Percentiles rank a stretch among this genome's conserved stretches.
Evolutionary conservation across 2,113 vertebrate species (phyloP).

Genomic region (Xyrauchen texanus): DNA sequence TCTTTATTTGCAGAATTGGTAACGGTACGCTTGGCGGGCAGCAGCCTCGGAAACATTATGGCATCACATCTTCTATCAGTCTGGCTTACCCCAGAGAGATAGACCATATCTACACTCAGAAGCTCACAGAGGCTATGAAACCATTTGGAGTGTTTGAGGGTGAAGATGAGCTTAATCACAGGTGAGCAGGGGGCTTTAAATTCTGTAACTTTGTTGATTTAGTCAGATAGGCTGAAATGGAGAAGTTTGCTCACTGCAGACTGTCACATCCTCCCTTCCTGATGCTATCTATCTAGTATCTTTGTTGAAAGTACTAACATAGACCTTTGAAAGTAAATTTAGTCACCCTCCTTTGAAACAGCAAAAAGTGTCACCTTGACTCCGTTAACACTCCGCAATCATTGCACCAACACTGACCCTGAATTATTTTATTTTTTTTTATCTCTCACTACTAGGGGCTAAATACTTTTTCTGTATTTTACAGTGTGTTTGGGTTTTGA

Average conservation of each 20-base stretch:
- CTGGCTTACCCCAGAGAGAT: slow-evolving; percentile 85
- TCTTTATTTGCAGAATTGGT: slow-evolving; percentile 64
- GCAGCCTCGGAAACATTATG: slow-evolving; percentile 86
- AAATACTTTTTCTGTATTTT: neutral
- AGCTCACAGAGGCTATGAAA: slow-evolving; percentile 91
- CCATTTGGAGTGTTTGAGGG: slow-evolving; percentile 96
- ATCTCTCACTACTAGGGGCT: neutral
- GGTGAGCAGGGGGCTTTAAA: slow-evolving; percentile 71
- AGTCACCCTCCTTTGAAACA: too few relatives aligned
- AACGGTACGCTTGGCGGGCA: slow-evolving; percentile 80
- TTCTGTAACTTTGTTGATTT: neutral
- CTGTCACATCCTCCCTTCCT: neutral
- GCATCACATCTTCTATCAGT: slow-evolving; percentile 93
- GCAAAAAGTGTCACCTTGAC: neutral
- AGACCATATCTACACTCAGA: slow-evolving; percentile 88
- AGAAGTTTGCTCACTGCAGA: neutral
- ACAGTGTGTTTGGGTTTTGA: neutral
- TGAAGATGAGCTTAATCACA: slow-evolving; percentile 88
- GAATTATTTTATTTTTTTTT: neutral
- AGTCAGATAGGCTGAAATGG: neutral
- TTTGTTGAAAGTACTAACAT: too few relatives aligned
- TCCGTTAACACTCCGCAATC: neutral
- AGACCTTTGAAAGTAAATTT: too few relatives aligned
- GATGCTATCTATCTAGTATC: neutral
- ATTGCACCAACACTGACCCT: neutral